phyloP scores from a whole-genome alignment of 2,888 invertebrate genomes.

The Protonemura montana region DNA sequence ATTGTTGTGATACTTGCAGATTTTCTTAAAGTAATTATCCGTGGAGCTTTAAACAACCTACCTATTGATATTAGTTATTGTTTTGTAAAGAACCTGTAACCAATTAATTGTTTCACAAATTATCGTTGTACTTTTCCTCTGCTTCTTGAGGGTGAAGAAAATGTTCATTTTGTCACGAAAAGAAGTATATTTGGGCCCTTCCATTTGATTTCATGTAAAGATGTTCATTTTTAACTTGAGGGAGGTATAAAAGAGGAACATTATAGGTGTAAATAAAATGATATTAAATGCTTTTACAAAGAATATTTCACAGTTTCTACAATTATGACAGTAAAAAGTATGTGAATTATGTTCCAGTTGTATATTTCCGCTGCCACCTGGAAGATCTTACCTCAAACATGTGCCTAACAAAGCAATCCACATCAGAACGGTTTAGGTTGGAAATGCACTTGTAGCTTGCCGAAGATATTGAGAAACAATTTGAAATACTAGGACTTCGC shows the following conservation, averaged over 20 bases:
- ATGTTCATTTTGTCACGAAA: not conserved
- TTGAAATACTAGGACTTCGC: too few species aligned
- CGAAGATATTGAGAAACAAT: too few species aligned
- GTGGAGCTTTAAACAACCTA: slow-evolving; percentile 7
- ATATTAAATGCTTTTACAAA: slow-evolving; percentile 7
- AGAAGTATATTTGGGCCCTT: not conserved
- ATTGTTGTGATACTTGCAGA: slow-evolving; percentile 34
- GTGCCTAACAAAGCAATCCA: too few species aligned
- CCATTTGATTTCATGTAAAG: not conserved
- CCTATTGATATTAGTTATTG: not conserved
- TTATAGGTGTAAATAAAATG: slow-evolving; percentile 12
- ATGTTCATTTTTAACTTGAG: not conserved
- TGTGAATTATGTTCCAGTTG: too few species aligned
- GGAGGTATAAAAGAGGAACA: not conserved
- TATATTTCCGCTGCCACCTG: too few species aligned
- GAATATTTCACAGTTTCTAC: not conserved
- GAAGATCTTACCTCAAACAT: too few species aligned
- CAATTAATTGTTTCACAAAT: not conserved
- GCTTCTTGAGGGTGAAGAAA: not conserved
- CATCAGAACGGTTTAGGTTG: too few species aligned
- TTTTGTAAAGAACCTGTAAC: not conserved
- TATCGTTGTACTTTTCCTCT: not conserved
- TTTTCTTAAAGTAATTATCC: slow-evolving; percentile 1
- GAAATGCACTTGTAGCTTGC: too few species aligned
- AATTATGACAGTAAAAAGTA: not conserved